These are phyloP conservation scores for Enteromius anoplus DNA, from an alignment of 2,797 vertebrate species.

Conservation along the genomic window DNA sequence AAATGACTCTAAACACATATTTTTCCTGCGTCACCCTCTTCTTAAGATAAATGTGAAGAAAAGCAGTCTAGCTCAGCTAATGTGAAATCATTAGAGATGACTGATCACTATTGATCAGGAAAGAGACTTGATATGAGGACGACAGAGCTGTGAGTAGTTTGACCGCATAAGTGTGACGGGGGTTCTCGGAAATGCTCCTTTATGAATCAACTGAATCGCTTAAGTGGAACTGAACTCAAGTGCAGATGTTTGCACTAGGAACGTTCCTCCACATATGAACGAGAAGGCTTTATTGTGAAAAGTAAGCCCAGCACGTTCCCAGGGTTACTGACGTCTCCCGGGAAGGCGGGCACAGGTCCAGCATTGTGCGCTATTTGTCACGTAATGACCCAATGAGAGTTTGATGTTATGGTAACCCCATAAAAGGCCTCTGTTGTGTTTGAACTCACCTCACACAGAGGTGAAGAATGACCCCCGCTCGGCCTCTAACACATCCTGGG, in stretches of 20 bases:
- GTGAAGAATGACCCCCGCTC: slow-evolving; percentile 48
- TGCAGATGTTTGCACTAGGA: slow-evolving; percentile 34
- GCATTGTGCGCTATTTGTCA: slow-evolving; percentile 45
- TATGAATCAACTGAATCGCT: slow-evolving; percentile 28
- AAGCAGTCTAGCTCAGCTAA: not conserved
- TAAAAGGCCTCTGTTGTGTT: slow-evolving; percentile 56
- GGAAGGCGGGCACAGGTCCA: slow-evolving; percentile 39
- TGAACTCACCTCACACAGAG: slow-evolving; percentile 54
- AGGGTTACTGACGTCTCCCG: slow-evolving; percentile 29
- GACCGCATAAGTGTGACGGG: not conserved
- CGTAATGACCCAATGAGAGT: slow-evolving; percentile 38
- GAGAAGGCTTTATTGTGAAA: slow-evolving; percentile 14
- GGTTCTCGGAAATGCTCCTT: not conserved
- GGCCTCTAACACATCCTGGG: slow-evolving; percentile 45
- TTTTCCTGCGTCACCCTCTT: not conserved
- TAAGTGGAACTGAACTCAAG: slow-evolving; percentile 14
- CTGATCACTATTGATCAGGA: not conserved
- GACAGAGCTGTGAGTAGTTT: not conserved
- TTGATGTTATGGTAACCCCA: slow-evolving; percentile 44
- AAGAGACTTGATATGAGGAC: not conserved
- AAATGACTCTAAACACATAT: not conserved
- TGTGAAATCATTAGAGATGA: slow-evolving; percentile 14
- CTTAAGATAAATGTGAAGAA: not conserved
- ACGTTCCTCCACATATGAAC: slow-evolving; percentile 5
- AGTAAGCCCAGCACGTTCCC: slow-evolving; percentile 12